A percentile compares a stretch with the other conserved stretches of the same genome.
These are phyloP conservation scores for Aphaenogaster floridana DNA, from an alignment of 1,140 invertebrate species.

Conservation along the genomic window DNA sequence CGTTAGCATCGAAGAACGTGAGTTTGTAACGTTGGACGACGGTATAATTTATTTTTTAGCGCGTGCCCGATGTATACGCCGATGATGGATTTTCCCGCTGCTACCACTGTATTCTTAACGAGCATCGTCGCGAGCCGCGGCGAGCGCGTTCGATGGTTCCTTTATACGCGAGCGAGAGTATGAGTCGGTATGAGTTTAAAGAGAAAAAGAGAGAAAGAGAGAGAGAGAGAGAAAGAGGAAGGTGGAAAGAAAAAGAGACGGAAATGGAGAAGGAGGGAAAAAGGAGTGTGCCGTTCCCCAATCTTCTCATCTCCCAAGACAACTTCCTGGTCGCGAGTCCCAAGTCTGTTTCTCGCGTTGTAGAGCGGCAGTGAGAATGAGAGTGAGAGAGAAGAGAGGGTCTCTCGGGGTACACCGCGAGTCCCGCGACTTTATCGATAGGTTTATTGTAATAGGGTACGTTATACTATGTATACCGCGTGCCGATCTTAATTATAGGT, in stretches of 20 bases:
- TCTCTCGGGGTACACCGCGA: not conserved
- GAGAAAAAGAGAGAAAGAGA: not conserved
- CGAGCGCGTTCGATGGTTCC: conserved; percentile 82
- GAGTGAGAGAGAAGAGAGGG: conserved; percentile 18
- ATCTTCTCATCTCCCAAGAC: not conserved
- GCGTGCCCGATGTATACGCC: conserved; percentile 62
- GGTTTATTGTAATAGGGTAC: conserved; percentile 44
- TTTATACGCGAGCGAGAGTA: conserved; percentile 77
- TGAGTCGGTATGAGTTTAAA: conserved; percentile 66
- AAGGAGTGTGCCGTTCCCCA: conserved; percentile 1
- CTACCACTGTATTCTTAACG: conserved; percentile 33
- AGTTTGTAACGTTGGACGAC: conserved; percentile 72
- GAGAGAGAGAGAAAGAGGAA: conserved; percentile 28
- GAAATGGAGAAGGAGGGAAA: not conserved
- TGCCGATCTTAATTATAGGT: conserved; percentile 72
- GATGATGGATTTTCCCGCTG: conserved; percentile 78
- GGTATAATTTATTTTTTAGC: conserved; percentile 82
- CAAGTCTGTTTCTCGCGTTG: conserved; percentile 40
- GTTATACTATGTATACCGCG: conserved; percentile 60
- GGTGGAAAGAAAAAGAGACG: not conserved
- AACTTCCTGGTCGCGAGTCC: conserved; percentile 24
- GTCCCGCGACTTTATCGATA: conserved; percentile 54
- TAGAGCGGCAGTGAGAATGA: conserved; percentile 44
- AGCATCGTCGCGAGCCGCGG: conserved; percentile 27
- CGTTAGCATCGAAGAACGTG: conserved; percentile 58